Base-by-base conservation (phyloP, 2,797 vertebrate species). In the Cryptoprocta ferox region DNA sequence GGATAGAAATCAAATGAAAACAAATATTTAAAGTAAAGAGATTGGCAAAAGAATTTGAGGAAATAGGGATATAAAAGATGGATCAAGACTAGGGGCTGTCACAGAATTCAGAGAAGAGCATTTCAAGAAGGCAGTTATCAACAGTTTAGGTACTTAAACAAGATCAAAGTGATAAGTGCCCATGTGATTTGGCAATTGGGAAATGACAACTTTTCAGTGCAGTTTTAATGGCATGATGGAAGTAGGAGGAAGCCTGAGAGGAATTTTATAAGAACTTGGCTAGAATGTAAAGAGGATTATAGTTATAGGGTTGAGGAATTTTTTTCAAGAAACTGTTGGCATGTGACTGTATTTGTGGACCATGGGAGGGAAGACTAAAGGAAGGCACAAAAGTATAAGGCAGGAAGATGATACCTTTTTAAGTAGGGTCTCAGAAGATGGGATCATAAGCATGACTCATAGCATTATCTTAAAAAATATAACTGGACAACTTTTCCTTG, bases 101-200 rank as follows among this genome's bases (percentile, higher is more conserved):
- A 42, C 32, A 83, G 80, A 87, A 91, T 85, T 19, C 7, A 91
- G 2, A 65, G 4, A 56, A 28, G 37, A 84, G 35, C 59, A 76
- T 45, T 91, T 94, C 65, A 85, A 84, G 70, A 95, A 92, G 10
- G 48, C 45, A 32, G 24, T 71, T 81, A 91, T 45, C 18, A 39
- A 66, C 28, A 91, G 35, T 12, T 8, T 6, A 71, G 63, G 56
- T 21, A 61, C n/a, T 92, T 94, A 87, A 53, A 39, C 9, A 65
- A 89, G 85, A 70, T 79, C 83, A 76, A 94, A 88, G 70, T 81
- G 86, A 91, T 82, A 89, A 87, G n/a, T 56, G 32, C 1, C 8
- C 70, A 48, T 76, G 21, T 89, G 79, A 94, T 66, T 45, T 73
- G 32, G 37, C 65, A 75, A 37, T 61, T 81, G 85, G 78, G 21